These are phyloP conservation scores for Paramuricea clavata DNA, from an alignment of 92 coral and sea anemone species.

Conservation along the genomic window DNA sequence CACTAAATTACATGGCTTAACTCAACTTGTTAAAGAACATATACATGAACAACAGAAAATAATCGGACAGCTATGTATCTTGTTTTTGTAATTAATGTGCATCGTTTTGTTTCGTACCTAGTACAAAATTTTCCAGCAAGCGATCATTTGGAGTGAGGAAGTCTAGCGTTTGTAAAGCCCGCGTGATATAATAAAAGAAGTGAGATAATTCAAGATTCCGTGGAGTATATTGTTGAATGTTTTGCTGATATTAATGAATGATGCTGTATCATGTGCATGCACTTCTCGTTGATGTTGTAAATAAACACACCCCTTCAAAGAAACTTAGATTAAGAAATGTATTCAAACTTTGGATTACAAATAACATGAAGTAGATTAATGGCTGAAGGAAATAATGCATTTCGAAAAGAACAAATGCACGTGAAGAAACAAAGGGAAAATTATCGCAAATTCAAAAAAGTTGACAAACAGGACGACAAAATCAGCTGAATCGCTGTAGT, in stretches of 20 bases:
- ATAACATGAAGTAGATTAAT: constrained; percentile 52
- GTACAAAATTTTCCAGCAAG: constrained; percentile 66
- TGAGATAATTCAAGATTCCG: constrained; percentile 63
- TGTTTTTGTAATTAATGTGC: constrained; percentile 64
- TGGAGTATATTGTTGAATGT: constrained; percentile 66
- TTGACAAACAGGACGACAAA: too few relatives aligned
- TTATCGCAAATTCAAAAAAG: too few relatives aligned
- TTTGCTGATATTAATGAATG: constrained; percentile 72
- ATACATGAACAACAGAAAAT: constrained; percentile 69
- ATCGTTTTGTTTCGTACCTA: constrained; percentile 66
- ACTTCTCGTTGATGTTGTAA: constrained; percentile 70
- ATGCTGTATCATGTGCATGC: constrained; percentile 66
- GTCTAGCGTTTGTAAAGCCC: constrained; percentile 65
- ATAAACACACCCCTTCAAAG: constrained; percentile 56
- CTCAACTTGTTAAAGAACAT: constrained; percentile 64
- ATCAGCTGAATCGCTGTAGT: too few relatives aligned
- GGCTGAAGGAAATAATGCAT: constrained; percentile 11
- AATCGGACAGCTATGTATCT: constrained; percentile 65
- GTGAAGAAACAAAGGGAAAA: too few relatives aligned
- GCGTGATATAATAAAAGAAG: constrained; percentile 43
- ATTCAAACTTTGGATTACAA: constrained; percentile 59
- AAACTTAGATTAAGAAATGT: constrained; percentile 46
- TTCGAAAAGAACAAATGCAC: too few relatives aligned
- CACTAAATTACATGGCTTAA: constrained; percentile 67
- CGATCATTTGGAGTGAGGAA: constrained; percentile 67